phyloP scores from a whole-genome alignment of 2,888 invertebrate genomes.

The Tetropium fuscum region DNA sequence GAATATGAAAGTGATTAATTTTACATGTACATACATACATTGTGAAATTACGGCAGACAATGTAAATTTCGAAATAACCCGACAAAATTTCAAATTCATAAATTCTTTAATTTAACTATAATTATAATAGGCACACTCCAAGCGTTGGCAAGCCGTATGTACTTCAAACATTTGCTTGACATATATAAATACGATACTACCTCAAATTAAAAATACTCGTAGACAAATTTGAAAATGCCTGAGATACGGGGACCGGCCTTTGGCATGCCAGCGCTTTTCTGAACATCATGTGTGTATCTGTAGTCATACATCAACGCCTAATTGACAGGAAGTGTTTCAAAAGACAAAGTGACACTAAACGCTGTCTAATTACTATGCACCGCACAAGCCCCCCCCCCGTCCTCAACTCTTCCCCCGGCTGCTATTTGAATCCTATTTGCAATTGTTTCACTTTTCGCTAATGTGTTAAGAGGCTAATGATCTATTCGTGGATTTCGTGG shows the following conservation, averaged over 20 bases:
- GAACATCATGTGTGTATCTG: slow-evolving; percentile 50
- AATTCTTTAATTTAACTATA: not conserved
- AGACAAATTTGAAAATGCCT: slow-evolving; percentile 62
- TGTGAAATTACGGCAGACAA: not conserved
- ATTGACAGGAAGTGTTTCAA: slow-evolving; percentile 64
- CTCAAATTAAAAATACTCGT: slow-evolving; percentile 41
- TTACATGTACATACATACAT: not conserved
- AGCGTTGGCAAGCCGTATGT: slow-evolving; percentile 6
- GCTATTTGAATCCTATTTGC: slow-evolving; percentile 63
- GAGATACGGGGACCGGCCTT: slow-evolving; percentile 40
- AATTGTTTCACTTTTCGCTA: slow-evolving; percentile 48
- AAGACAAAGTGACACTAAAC: slow-evolving; percentile 68
- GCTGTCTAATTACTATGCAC: slow-evolving; percentile 64
- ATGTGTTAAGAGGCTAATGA: slow-evolving; percentile 14
- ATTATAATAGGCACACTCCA: not conserved
- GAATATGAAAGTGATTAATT: not conserved
- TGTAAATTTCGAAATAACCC: not conserved
- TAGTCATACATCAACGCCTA: slow-evolving; percentile 66
- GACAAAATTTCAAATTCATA: slow-evolving; percentile 9
- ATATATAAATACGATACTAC: slow-evolving; percentile 23
- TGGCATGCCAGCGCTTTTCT: slow-evolving; percentile 38
- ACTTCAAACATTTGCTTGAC: slow-evolving; percentile 15
- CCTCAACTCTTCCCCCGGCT: slow-evolving; percentile 46
- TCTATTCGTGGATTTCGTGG: slow-evolving; percentile 37
- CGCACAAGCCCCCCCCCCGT: slow-evolving; percentile 43